Percentiles rank a stretch among this genome's conserved stretches.
Conservation (phyloP, 2,797 vertebrate genomes). For the Serranus cabrilla region DNA sequence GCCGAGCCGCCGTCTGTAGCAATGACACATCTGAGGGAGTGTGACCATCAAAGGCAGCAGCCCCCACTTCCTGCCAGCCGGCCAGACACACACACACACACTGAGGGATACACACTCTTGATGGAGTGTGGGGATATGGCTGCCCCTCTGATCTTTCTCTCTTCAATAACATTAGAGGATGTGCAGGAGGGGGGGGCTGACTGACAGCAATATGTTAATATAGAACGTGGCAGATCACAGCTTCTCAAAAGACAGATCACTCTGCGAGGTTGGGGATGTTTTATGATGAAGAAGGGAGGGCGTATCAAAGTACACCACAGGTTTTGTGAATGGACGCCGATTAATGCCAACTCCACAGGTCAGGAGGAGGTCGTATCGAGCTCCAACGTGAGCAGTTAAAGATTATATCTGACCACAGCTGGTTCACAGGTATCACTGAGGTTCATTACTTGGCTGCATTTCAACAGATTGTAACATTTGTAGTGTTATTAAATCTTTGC, state of each 20-base stretch:
- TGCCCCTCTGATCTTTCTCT: constrained; percentile 77
- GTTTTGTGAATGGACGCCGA: constrained; percentile 12
- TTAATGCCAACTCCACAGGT: constrained; percentile 5
- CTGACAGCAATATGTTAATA: constrained; percentile 74
- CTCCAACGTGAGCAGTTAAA: neutral
- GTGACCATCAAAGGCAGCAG: constrained; percentile 78
- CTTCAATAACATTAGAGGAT: constrained; percentile 76
- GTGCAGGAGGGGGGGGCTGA: constrained; percentile 45
- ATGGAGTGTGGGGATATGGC: constrained; percentile 74
- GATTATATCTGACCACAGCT: constrained; percentile 9
- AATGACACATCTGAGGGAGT: constrained; percentile 77
- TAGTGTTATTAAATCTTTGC: neutral
- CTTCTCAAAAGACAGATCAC: constrained; percentile 38
- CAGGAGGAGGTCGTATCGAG: constrained; percentile 16
- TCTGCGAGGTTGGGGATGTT: constrained; percentile 13
- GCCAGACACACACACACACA: constrained; percentile 38
- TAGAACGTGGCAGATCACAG: constrained; percentile 60
- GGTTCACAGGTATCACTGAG: neutral
- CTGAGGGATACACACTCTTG: constrained; percentile 36
- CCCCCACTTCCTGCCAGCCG: constrained; percentile 71
- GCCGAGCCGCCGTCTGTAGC: constrained; percentile 57
- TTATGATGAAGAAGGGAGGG: neutral
- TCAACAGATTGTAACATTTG: neutral
- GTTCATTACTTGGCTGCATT: neutral
- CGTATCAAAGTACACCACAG: neutral